These are phyloP conservation scores for Patella pellucida DNA, from an alignment of 2,888 invertebrate genomes.

Conservation along the genomic window DNA sequence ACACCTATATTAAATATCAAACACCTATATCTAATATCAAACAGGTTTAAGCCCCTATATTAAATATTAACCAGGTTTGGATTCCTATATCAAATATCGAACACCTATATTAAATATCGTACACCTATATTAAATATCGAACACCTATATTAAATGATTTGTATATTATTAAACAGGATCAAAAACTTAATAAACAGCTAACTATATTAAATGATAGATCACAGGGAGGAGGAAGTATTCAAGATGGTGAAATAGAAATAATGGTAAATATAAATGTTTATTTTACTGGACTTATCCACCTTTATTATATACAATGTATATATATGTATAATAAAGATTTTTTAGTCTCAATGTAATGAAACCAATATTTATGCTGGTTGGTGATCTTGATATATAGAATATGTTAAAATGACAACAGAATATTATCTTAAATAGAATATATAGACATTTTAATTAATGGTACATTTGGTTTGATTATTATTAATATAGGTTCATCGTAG, in stretches of 20 bases:
- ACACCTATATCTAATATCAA: too few relatives aligned
- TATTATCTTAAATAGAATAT: not conserved
- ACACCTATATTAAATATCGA: too few relatives aligned
- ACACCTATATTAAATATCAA: too few relatives aligned
- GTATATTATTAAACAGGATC: too few relatives aligned
- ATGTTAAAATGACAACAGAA: too few relatives aligned
- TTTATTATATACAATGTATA: not conserved
- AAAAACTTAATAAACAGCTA: conserved; percentile 37
- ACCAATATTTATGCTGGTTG: not conserved
- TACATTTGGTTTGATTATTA: not conserved
- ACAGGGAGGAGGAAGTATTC: conserved; percentile 69
- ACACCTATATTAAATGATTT: too few relatives aligned
- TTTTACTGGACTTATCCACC: not conserved
- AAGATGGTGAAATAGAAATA: conserved; percentile 68
- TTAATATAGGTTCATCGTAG: conserved; percentile 81
- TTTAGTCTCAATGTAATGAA: not conserved
- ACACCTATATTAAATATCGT: too few relatives aligned
- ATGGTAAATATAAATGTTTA: conserved; percentile 60
- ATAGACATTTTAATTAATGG: not conserved
- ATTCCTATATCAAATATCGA: too few relatives aligned
- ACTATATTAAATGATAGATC: conserved; percentile 72
- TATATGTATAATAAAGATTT: not conserved
- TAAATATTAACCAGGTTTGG: too few relatives aligned
- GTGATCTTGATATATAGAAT: too few relatives aligned
- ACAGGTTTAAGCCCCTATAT: too few relatives aligned